A percentile compares a stretch with the other conserved stretches of the same genome.
phyloP scores from a whole-genome alignment of 2,113 vertebrate genomes.

The Pycnonotus jocosus region DNA sequence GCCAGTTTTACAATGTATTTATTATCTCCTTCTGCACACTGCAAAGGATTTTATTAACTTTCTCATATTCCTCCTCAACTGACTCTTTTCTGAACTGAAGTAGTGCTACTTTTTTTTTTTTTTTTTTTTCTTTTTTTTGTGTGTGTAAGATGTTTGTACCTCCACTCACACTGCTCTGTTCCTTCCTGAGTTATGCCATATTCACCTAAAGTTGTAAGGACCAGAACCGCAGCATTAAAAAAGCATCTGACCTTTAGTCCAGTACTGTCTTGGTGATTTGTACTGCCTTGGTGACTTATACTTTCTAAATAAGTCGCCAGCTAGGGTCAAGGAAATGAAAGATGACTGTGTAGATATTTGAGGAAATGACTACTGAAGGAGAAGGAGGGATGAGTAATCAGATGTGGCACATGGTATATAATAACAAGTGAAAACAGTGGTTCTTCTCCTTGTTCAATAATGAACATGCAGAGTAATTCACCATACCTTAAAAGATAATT shows the following conservation, averaged over 20 bases:
- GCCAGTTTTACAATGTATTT: neutral
- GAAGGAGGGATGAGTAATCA: neutral
- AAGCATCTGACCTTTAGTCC: neutral
- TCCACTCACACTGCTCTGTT: neutral
- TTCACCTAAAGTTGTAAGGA: neutral
- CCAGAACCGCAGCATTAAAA: neutral
- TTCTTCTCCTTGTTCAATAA: neutral
- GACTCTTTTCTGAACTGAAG: neutral
- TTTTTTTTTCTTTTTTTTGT: neutral
- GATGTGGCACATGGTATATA: neutral
- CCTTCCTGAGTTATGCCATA: neutral
- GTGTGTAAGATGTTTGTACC: accelerated
- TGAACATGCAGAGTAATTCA: neutral
- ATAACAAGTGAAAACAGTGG: neutral
- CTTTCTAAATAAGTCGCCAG: neutral
- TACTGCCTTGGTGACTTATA: neutral
- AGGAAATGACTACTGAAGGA: neutral
- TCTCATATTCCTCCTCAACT: neutral
- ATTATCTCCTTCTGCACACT: neutral
- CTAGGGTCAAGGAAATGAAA: neutral
- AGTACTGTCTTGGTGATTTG: neutral
- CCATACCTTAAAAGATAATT: neutral
- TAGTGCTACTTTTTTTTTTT: neutral
- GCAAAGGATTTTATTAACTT: neutral
- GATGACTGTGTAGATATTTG: neutral